Base-by-base conservation (phyloP, 2,888 invertebrate species). In the Rhopalosiphum nymphaeae region DNA sequence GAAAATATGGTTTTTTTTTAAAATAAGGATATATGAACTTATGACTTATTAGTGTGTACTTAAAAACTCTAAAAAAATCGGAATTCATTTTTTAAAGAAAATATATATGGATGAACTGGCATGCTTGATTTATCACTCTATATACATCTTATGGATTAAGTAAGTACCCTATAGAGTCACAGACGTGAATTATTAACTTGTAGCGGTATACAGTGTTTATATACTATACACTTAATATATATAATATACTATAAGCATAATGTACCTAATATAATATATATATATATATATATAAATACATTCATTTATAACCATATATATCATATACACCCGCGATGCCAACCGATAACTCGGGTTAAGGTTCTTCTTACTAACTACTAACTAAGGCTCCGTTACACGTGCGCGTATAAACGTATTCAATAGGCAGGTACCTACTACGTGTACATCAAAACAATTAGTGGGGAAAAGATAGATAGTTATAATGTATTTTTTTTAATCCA, bases 361-460 rank as follows among this genome's bases (percentile, higher is more conserved):
- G n/a, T n/a, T n/a, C n/a, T n/a, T n/a, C n/a, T n/a, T n/a, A n/a
- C n/a, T n/a, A n/a, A n/a, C n/a, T n/a, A n/a, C n/a, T n/a, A n/a
- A n/a, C n/a, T n/a, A n/a, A n/a, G 84, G 26, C 42, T 29, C 53
- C 53, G 53, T 84, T 91, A 53, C 7, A 13, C 36, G 42, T 53
- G 21, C 21, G 36, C 21, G 36, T 21, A 36, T 78, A 78, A 78
- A 53, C 78, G 42, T 91, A 91, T 91, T 91, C 42, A 91, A 78
- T 11, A 26, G n/a, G 13, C 26, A 44, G 5, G 7, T 29, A 29
- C 36, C 36, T 56, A 56, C 16, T 67, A 21, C 78, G 36, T 42
- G 78, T 21, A 36, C 3, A 21, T 78, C 36, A 87, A 87, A 87
- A 87, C 61, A 87, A 87, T 87, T 92, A 92, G 49, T 61, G 87